phyloP scores from a whole-genome alignment of 2,113 vertebrate genomes.

The Dryoscopus gambensis region DNA sequence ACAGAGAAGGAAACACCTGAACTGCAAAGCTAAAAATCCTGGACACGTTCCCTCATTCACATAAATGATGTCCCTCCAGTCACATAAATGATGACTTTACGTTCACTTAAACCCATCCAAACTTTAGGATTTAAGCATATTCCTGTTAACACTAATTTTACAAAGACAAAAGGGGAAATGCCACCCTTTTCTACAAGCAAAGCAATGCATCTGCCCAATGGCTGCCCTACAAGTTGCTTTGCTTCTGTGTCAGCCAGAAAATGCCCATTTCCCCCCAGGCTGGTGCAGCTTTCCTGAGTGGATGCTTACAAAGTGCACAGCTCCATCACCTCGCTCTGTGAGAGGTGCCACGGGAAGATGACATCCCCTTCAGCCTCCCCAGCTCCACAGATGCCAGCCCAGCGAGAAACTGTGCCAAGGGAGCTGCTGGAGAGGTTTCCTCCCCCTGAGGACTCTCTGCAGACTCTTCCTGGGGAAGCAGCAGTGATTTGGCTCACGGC shows the following conservation, averaged over 20 bases:
- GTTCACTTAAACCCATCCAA: background rate
- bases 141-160: background rate
- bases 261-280: background rate
- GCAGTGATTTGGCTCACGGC: background rate
- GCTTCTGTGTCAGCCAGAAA: background rate
- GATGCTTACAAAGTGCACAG: background rate
- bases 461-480: background rate
- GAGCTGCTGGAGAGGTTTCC: background rate
- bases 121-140: background rate
- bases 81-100: background rate
- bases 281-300: background rate
- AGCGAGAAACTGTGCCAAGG: background rate
- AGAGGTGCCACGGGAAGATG: background rate
- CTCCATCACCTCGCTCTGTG: background rate
- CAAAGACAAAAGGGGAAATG: background rate
- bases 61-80: no score
- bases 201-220: background rate
- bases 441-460: background rate
- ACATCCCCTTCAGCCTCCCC: background rate
- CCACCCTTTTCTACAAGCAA: background rate
- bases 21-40: background rate
- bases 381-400: background rate
- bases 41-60: background rate
- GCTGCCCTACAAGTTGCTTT: background rate
- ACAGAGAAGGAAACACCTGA: background rate